phyloP scores from a whole-genome alignment of 64 coral and sea anemone genomes.

The Montipora efflorescens region DNA sequence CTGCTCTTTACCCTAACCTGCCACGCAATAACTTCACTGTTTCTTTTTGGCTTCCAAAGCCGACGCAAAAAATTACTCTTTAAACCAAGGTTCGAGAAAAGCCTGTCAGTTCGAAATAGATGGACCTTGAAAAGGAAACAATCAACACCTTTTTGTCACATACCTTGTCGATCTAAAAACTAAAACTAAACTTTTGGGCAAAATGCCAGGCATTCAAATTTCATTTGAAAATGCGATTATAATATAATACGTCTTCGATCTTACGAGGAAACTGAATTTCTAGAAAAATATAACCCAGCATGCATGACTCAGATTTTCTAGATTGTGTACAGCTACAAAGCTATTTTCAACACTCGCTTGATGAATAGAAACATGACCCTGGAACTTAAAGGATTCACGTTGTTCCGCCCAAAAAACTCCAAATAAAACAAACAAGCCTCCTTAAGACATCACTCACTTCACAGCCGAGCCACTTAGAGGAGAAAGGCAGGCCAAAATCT shows the following conservation, averaged over 20 bases:
- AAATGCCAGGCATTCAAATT: too few relatives aligned
- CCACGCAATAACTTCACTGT: too few relatives aligned
- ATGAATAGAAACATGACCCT: conserved; percentile 16
- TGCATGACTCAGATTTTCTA: neutral
- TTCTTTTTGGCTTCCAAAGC: neutral
- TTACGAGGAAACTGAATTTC: too few relatives aligned
- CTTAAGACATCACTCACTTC: neutral
- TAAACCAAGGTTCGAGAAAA: neutral
- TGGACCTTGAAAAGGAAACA: too few relatives aligned
- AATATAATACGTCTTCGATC: too few relatives aligned
- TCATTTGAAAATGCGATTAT: too few relatives aligned
- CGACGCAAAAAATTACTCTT: neutral
- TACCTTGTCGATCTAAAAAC: too few relatives aligned
- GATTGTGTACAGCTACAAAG: neutral
- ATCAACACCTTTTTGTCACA: too few relatives aligned
- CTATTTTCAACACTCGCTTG: conserved; percentile 6
- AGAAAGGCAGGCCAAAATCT: neutral
- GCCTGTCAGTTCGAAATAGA: too few relatives aligned
- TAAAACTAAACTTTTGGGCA: too few relatives aligned
- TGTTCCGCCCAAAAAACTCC: neutral
- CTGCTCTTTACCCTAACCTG: too few relatives aligned
- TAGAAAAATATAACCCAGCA: neutral
- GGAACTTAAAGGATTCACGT: neutral
- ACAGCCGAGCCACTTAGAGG: neutral
- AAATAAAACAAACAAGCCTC: conserved; percentile 2